phyloP scores from a whole-genome alignment of 2,888 invertebrate genomes.

The Noctuana brunneofusca region DNA sequence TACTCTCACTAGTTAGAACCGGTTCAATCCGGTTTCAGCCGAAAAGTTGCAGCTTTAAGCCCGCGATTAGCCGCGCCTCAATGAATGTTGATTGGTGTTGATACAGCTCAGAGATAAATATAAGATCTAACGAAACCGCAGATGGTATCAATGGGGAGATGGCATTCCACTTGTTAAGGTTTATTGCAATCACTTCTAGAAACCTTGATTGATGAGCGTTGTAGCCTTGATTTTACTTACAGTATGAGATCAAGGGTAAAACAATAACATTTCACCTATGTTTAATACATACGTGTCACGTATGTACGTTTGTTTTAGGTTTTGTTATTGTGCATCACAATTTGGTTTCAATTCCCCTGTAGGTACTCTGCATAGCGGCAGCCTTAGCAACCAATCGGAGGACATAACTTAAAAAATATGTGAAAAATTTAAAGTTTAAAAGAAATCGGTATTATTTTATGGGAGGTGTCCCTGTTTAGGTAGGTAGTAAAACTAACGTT shows the following conservation, averaged over 20 bases:
- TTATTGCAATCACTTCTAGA: slow-evolving; percentile 9
- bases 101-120: slow-evolving; percentile 40
- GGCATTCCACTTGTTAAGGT: slow-evolving; percentile 14
- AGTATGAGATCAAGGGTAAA: not conserved
- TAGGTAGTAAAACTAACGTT: too few relatives aligned
- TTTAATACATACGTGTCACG: too few relatives aligned
- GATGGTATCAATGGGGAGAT: not conserved
- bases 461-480: too few relatives aligned
- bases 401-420: too few relatives aligned
- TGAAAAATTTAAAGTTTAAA: too few relatives aligned
- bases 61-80: slow-evolving; percentile 41
- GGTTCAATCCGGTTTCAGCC: slow-evolving; percentile 9
- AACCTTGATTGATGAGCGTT: slow-evolving; percentile 17
- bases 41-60: slow-evolving; percentile 19
- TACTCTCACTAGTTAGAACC: slow-evolving; percentile 8
- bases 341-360: too few relatives aligned
- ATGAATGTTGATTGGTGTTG: slow-evolving; percentile 58
- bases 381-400: too few relatives aligned
- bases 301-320: too few relatives aligned
- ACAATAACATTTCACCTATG: not conserved
- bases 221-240: slow-evolving; percentile 12
- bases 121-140: slow-evolving; percentile 43
- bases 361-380: too few relatives aligned
- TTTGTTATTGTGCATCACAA: too few relatives aligned
- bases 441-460: too few relatives aligned